Evolutionary conservation across 2,888 invertebrate species (phyloP).

Genomic region (Monochamus alternatus): DNA sequence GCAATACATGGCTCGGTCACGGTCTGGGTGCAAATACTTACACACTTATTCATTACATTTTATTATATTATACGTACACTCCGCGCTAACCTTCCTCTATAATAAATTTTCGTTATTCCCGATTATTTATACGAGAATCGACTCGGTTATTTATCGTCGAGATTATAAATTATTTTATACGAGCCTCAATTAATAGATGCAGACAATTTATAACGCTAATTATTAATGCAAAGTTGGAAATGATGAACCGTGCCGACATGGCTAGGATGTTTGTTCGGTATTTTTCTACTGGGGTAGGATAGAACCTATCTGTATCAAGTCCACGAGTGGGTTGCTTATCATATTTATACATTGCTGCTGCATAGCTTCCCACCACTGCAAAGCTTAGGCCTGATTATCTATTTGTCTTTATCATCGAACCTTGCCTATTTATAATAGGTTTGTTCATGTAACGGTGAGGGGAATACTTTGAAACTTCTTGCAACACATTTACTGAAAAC

Average conservation of each 20-base stretch:
- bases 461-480: too few species aligned
- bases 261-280: not conserved
- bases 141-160: constrained; percentile 38
- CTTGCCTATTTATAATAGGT: too few species aligned
- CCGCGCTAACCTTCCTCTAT: constrained; percentile 40
- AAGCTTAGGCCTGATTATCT: too few species aligned
- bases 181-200: constrained; percentile 18
- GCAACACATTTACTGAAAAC: too few species aligned
- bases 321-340: too few species aligned
- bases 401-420: too few species aligned
- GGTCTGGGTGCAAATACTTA: constrained; percentile 44
- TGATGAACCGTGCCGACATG: not conserved
- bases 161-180: constrained; percentile 38
- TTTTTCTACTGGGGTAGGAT: not conserved
- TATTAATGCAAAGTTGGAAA: not conserved
- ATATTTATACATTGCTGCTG: too few species aligned
- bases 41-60: constrained; percentile 47
- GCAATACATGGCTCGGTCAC: constrained; percentile 59
- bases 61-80: constrained; percentile 39
- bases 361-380: too few species aligned
- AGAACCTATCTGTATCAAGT: too few species aligned
- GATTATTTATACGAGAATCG: constrained; percentile 29
- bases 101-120: constrained; percentile 42
- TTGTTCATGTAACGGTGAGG: too few species aligned
- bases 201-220: constrained; percentile 10